Percentiles rank a stretch among this genome's conserved stretches.
Evolutionary conservation across 2,888 invertebrate genomes (phyloP).

Genomic region (Stenichneumon culpator): DNA sequence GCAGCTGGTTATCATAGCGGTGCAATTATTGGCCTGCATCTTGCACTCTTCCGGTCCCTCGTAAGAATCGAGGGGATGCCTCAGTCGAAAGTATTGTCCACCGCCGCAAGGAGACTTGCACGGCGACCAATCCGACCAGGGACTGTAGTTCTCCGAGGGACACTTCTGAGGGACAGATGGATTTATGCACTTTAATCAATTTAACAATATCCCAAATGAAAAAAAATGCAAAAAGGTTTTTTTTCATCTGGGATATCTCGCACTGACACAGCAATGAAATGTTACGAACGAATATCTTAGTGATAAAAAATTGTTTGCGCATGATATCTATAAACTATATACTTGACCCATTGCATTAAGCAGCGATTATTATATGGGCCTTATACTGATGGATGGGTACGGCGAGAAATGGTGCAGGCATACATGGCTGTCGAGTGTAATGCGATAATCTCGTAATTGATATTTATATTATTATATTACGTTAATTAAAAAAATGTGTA

Average conservation of each 20-base stretch:
- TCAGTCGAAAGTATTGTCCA: conserved; percentile 90
- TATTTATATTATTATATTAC: neutral
- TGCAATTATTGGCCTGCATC: conserved; percentile 76
- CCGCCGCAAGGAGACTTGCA: conserved; percentile 95
- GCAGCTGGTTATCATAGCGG: conserved; percentile 78
- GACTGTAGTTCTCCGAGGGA: conserved; percentile 85
- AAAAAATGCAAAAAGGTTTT: neutral
- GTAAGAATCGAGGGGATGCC: conserved; percentile 80
- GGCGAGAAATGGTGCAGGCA: conserved; percentile 81
- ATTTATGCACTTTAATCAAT: neutral
- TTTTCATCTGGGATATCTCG: neutral
- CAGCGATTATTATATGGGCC: conserved; percentile 37
- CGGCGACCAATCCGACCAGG: conserved; percentile 96
- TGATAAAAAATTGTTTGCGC: neutral
- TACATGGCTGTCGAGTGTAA: conserved; percentile 52
- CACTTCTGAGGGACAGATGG: conserved; percentile 78
- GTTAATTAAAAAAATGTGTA: conserved; percentile 20
- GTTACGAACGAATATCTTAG: conserved; percentile 3
- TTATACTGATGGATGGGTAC: conserved; percentile 71
- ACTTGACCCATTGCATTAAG: conserved; percentile 50
- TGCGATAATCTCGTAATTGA: conserved; percentile 26
- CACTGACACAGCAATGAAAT: neutral
- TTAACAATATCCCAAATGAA: neutral
- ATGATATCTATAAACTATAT: conserved; percentile 29
- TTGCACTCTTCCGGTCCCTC: conserved; percentile 79